These are phyloP conservation scores for Cyprinodon brontotheroides DNA, from an alignment of 2,113 vertebrate genomes.

Conservation along the genomic window DNA sequence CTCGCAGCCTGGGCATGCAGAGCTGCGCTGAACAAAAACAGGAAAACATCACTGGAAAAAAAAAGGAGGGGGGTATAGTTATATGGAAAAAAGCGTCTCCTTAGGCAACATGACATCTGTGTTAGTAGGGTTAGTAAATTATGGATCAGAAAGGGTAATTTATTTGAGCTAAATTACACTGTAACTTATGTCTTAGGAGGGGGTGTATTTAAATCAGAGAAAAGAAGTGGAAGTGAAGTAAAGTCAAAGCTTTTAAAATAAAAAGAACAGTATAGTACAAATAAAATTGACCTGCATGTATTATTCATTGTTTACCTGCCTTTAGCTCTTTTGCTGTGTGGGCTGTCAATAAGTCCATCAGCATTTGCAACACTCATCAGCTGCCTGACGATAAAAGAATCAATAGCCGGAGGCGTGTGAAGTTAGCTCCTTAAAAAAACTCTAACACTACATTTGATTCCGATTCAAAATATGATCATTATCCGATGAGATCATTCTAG, in stretches of 20 bases:
- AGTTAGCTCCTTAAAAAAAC: not conserved
- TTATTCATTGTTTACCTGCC: not conserved
- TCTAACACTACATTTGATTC: conserved; percentile 5
- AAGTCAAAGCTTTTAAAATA: not conserved
- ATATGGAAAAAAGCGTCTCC: not conserved
- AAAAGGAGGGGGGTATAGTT: not conserved
- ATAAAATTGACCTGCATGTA: not conserved
- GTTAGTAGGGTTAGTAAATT: not conserved
- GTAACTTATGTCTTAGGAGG: not conserved
- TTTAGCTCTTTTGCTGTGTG: not conserved
- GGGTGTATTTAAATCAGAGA: not conserved
- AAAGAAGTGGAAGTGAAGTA: not conserved
- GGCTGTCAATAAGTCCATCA: not conserved
- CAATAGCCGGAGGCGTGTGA: conserved; percentile 15
- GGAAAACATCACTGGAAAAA: not conserved
- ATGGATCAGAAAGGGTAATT: not conserved
- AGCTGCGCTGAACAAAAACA: conserved; percentile 10
- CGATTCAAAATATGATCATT: conserved; percentile 38
- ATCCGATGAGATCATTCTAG: conserved; percentile 6
- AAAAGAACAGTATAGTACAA: not conserved
- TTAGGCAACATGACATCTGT: conserved; percentile 8
- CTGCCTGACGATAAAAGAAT: not conserved
- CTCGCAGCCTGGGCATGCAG: conserved; percentile 13
- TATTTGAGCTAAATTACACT: conserved; percentile 7
- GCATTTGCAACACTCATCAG: conserved; percentile 12